Evolutionary conservation across 1,140 invertebrate species (phyloP), one percentile per base, ranked within the genome.

Genomic region (Scaptodrosophila lebanonensis): DNA sequence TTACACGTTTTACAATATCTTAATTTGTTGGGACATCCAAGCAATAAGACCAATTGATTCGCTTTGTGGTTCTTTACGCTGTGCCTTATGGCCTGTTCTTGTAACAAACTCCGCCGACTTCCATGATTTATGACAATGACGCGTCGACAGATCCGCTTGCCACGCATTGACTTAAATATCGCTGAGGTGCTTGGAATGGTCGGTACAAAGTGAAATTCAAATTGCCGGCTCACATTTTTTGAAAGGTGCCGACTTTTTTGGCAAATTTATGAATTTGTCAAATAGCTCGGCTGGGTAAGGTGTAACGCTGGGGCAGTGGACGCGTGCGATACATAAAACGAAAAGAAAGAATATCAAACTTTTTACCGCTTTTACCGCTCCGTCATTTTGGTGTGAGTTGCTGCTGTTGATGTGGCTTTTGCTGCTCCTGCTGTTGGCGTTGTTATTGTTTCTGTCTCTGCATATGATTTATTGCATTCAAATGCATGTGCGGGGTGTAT

Each of bases 261-360:
- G 71, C 76, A 83, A 83, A 83, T 83, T 83, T 83, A 83, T 83
- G 76, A 83, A 83, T 83, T 83, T 83, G 76, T 83, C 76, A 83
- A 25, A 45, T 30, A 27, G 42, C 13, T 35, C 40, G 42, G 35
- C 4, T 12, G 9, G 3, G 45, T 22, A 27, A 42, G 40, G 27
- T 38, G 45, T 15, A 18, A 13, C 15, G 54, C 13, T 40, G 22
- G 3, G 22, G 22, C 8, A 4, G 8, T 4, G 8, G 22, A 8
- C 22, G 22, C 8, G 22, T 25, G 22, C 22, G 8, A 25, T 25
- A 25, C 22, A 25, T 4, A 38, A 16, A 2, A 38, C 4, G 2
- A 38, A 15, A 8, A 38, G 49, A 59, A 49, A 65, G 44, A 61
- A 68, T 50, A 68, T 44, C 39, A 63, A 79, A 62, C 45, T 69